Percentiles rank a stretch among this genome's conserved stretches.
These are phyloP conservation scores for Geotrypetes seraphini DNA, from an alignment of 2,797 vertebrate genomes.

Conservation along the genomic window DNA sequence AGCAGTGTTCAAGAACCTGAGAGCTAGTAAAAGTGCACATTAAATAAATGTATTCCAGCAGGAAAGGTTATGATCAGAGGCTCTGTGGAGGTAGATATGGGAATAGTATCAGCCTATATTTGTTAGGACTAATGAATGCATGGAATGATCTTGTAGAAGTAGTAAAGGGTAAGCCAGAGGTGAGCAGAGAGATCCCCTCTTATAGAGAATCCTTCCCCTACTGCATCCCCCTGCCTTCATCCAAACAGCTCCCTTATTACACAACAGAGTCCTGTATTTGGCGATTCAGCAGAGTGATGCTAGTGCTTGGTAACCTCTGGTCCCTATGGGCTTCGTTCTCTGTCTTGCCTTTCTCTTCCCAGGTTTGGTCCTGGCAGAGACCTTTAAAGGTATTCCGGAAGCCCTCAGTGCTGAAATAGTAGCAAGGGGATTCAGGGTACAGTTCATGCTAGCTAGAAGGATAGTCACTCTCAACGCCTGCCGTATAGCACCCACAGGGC, in stretches of 20 bases:
- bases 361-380: constrained; percentile 24
- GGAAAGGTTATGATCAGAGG: too few relatives aligned
- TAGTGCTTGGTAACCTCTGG: neutral
- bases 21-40: too few relatives aligned
- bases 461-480: constrained; percentile 36
- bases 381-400: constrained; percentile 56
- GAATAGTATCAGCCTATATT: too few relatives aligned
- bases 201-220: too few relatives aligned
- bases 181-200: too few relatives aligned
- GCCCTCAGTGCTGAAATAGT: constrained; percentile 63
- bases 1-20: too few relatives aligned
- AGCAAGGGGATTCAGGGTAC: constrained; percentile 57
- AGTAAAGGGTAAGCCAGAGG: too few relatives aligned
- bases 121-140: too few relatives aligned
- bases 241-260: constrained; percentile 14
- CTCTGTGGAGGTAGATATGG: too few relatives aligned
- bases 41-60: too few relatives aligned
- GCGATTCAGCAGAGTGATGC: constrained; percentile 26
- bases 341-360: constrained; percentile 8
- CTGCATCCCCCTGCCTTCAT: too few relatives aligned
- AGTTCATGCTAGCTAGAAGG: constrained; percentile 56
- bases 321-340: rapidly evolving
- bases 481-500: constrained; percentile 26
- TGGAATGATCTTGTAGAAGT: too few relatives aligned
- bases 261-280: constrained; percentile 40